Conservation (phyloP, 1,140 invertebrate species). For the Thaumatotibia leucotreta region DNA sequence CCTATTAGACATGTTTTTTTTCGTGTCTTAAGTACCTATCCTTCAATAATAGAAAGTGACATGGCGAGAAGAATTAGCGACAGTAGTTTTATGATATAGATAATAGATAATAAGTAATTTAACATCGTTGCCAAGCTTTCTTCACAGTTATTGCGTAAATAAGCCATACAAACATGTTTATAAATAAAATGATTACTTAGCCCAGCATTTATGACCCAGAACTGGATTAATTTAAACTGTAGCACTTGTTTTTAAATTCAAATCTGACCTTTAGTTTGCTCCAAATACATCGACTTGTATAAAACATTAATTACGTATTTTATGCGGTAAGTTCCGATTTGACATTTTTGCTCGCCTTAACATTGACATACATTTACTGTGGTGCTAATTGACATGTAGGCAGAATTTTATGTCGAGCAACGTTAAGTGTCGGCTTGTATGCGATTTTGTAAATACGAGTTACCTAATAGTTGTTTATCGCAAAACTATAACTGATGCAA, state of each 20-base stretch:
- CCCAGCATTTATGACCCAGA: background rate
- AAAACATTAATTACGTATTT: slow-evolving; percentile 10
- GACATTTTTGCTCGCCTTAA: background rate
- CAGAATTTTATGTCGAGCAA: background rate
- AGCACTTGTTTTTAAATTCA: background rate
- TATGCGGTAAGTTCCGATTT: background rate
- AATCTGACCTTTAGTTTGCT: slow-evolving; percentile 2
- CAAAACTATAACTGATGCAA: too few relatives aligned
- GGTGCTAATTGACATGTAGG: slow-evolving; percentile 11
- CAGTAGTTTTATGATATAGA: too few relatives aligned
- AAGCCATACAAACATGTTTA: too few relatives aligned
- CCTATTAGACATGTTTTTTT: too few relatives aligned
- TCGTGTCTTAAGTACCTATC: too few relatives aligned
- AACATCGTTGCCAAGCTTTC: too few relatives aligned
- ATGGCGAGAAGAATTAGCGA: too few relatives aligned
- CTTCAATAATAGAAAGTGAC: too few relatives aligned
- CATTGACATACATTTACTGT: slow-evolving; percentile 11
- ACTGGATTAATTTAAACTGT: background rate
- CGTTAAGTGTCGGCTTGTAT: background rate
- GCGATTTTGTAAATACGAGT: background rate
- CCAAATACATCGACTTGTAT: slow-evolving; percentile 1
- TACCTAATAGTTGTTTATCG: background rate
- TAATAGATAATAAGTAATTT: too few relatives aligned
- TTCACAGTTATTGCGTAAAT: too few relatives aligned
- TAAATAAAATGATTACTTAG: too few relatives aligned